Conservation (phyloP, 2,888 invertebrate genomes). For the Erynnis tages region DNA sequence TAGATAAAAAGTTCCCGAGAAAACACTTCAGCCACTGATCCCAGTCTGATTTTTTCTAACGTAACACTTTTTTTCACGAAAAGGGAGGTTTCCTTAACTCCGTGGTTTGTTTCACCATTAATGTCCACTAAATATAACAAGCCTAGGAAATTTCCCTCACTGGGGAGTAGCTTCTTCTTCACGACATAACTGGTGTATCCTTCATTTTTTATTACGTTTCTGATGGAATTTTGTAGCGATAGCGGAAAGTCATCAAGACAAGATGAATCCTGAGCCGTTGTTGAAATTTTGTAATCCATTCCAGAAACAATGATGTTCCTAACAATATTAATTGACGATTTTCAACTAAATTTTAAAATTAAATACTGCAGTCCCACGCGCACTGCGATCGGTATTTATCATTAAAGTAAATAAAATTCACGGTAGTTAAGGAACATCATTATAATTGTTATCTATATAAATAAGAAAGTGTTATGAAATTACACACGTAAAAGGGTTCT, state of each 20-base stretch:
- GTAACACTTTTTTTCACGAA: constrained; percentile 47
- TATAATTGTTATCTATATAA: too few species aligned
- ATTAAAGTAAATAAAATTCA: too few species aligned
- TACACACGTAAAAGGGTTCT: too few species aligned
- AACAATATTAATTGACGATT: neutral
- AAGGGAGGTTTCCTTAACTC: constrained; percentile 45
- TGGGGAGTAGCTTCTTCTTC: constrained; percentile 34
- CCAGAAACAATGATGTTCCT: neutral
- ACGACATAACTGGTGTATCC: constrained; percentile 38
- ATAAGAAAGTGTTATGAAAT: too few species aligned
- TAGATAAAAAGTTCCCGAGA: constrained; percentile 45
- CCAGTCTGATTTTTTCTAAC: constrained; percentile 34
- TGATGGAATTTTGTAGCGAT: constrained; percentile 37
- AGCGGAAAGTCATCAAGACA: constrained; percentile 23
- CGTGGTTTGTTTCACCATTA: constrained; percentile 43
- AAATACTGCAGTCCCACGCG: too few species aligned
- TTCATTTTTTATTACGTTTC: constrained; percentile 36
- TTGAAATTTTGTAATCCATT: neutral
- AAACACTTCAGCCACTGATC: constrained; percentile 39
- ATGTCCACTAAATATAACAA: constrained; percentile 47
- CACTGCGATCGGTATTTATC: too few species aligned
- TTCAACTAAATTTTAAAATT: too few species aligned
- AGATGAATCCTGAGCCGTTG: neutral
- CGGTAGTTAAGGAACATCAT: too few species aligned
- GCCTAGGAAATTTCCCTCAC: constrained; percentile 49